Evolutionary conservation across 2,113 vertebrate genomes (phyloP), one percentile per base, ranked within the genome.

Genomic region (Centropristis striata): DNA sequence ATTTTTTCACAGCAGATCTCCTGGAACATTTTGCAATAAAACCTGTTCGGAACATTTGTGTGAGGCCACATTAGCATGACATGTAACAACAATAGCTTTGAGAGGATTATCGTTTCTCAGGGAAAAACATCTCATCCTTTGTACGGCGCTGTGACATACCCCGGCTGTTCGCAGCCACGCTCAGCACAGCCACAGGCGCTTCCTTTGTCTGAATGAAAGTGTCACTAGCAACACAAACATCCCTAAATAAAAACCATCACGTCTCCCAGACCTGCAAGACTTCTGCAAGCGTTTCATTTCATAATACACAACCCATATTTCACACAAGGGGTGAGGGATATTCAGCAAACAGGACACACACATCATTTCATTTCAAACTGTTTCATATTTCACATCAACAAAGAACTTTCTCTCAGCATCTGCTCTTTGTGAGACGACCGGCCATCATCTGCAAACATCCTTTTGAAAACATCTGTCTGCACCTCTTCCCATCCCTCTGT

Each of bases 151-250:
- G 27, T 64, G 73, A 50, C 64, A 41, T 4, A 8, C 25, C 8
- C 41, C 44, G 65, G 47, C 73, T 46, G 72, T 58, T 47, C 32
- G 53, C 78, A 51, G 73, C 74, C 74, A 75, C 77, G 58, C 81
- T 78, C 53, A 1, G 60, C 71, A 5, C 73, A 13, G 71, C 74
- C 74, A 75, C 77, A 21, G 80, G 71, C 64, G 25, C 74, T 46
- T 51, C 72, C 86, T 91, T 91, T 88, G 85, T 91, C 72, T 91
- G 51, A 72, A 70, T 79, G 57, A 60, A 85, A 86, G 87, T 71
- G 87, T 89, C 78, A 77, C 80, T 18, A 39, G 71, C 71, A 59
- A 63, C 80, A 46, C 27, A 49, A 80, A 65, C 81, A 72, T 16
- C 57, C 16, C 37, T 4, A 11, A 75, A 71, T 7, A 49, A 44